phyloP scores from a whole-genome alignment of 2,797 vertebrate genomes.

The Microctenopoma lineatum region DNA sequence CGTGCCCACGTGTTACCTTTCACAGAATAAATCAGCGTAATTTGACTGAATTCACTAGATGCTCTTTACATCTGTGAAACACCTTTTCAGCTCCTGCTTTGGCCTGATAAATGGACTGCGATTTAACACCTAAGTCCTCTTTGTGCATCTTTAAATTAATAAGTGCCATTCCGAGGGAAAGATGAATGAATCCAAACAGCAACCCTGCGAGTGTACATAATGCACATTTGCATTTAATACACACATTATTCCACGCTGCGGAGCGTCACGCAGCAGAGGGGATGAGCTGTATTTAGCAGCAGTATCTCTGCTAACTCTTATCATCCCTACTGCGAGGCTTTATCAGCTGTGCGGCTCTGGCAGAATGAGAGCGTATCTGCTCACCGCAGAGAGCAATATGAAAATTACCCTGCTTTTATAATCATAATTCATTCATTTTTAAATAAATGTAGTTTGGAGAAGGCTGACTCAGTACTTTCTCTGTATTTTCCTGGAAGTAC shows the following conservation, averaged over 20 bases:
- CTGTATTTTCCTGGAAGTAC: slow-evolving; percentile 61
- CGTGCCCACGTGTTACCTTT: too few relatives aligned
- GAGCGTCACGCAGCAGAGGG: slow-evolving; percentile 23
- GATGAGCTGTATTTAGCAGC: slow-evolving; percentile 36
- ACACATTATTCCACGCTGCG: slow-evolving; percentile 46
- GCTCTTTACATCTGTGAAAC: slow-evolving; percentile 32
- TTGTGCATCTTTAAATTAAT: slow-evolving; percentile 66
- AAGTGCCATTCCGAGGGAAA: slow-evolving; percentile 61
- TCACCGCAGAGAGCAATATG: slow-evolving; percentile 63
- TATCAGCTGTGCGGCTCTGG: slow-evolving; percentile 58
- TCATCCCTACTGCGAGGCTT: slow-evolving; percentile 48
- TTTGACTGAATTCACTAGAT: neutral
- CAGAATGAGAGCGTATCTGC: slow-evolving; percentile 64
- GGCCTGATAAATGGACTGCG: slow-evolving; percentile 58
- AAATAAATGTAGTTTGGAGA: slow-evolving; percentile 59
- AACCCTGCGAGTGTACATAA: slow-evolving; percentile 53
- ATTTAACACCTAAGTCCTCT: slow-evolving; percentile 46
- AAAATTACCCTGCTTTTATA: slow-evolving; percentile 68
- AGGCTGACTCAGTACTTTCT: slow-evolving; percentile 65
- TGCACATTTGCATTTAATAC: slow-evolving; percentile 70
- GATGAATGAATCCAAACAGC: slow-evolving; percentile 63
- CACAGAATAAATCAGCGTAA: neutral
- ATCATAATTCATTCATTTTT: slow-evolving; percentile 76
- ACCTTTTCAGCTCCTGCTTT: slow-evolving; percentile 29
- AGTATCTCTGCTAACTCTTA: slow-evolving; percentile 62